These are phyloP conservation scores for Paracanthobrama guichenoti DNA, from an alignment of 2,113 vertebrate species.

Conservation along the genomic window DNA sequence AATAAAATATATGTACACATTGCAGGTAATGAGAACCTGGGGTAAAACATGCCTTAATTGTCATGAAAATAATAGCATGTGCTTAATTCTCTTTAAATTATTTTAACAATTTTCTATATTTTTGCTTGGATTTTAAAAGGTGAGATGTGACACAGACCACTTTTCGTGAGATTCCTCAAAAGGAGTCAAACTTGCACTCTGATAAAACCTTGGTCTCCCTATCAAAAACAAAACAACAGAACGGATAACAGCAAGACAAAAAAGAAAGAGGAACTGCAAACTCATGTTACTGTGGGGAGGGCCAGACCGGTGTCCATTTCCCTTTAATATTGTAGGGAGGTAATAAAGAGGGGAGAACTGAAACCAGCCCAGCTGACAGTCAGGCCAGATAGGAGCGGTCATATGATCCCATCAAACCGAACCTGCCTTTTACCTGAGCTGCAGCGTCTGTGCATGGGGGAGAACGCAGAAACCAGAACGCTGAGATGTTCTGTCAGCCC, in stretches of 20 bases:
- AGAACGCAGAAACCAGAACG: constrained; percentile 43
- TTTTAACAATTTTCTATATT: too few species aligned
- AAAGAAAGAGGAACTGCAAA: constrained; percentile 60
- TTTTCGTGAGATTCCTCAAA: background rate
- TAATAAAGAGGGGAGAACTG: constrained; percentile 59
- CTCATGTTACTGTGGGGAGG: constrained; percentile 56
- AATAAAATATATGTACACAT: background rate
- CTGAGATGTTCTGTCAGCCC: constrained; percentile 13
- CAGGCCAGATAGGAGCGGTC: constrained; percentile 44
- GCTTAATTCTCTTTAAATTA: background rate
- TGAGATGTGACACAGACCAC: background rate
- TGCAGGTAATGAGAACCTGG: background rate
- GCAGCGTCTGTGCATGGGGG: constrained; percentile 45
- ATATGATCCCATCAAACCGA: constrained; percentile 49
- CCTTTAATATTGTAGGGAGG: constrained; percentile 64
- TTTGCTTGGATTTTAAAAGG: background rate
- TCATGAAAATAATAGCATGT: background rate
- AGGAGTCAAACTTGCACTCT: background rate
- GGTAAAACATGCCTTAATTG: background rate
- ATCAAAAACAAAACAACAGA: constrained; percentile 22
- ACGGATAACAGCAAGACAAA: constrained; percentile 28
- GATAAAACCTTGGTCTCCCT: background rate
- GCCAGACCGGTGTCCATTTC: constrained; percentile 57
- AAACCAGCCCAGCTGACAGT: constrained; percentile 57
- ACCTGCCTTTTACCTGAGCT: constrained; percentile 46